These are phyloP conservation scores for Mactra quadrangularis DNA, from an alignment of 1,140 invertebrate species.

Conservation along the genomic window DNA sequence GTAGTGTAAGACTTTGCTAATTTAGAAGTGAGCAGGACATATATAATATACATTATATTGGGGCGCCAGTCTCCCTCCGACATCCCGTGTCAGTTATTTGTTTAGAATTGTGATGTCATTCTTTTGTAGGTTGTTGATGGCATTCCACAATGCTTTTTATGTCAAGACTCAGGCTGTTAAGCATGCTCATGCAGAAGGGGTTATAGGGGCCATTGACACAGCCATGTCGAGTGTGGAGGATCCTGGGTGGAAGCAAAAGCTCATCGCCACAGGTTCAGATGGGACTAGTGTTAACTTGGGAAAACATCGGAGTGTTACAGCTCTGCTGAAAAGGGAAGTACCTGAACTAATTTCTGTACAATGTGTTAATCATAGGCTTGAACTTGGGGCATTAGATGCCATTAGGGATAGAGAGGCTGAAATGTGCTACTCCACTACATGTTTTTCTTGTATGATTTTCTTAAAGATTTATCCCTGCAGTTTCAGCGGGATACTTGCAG, in stretches of 20 bases:
- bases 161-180: not conserved
- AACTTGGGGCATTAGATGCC: constrained; percentile 9
- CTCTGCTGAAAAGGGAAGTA: not conserved
- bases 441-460: not conserved
- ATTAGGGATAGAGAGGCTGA: not conserved
- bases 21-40: too few relatives aligned
- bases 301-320: not conserved
- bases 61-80: too few relatives aligned
- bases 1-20: too few relatives aligned
- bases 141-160: not conserved
- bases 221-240: constrained; percentile 1
- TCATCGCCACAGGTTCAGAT: not conserved
- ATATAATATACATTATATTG: too few relatives aligned
- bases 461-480: not conserved
- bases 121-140: not conserved
- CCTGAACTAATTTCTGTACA: not conserved
- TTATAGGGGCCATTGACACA: not conserved
- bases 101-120: too few relatives aligned
- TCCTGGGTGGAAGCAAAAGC: not conserved
- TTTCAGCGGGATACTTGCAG: not conserved
- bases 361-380: not conserved
- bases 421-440: not conserved
- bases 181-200: constrained; percentile 21
- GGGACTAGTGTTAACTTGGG: constrained; percentile 12
- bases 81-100: too few relatives aligned